Conservation (phyloP, 2,113 vertebrate species). For the Rutilus rutilus region DNA sequence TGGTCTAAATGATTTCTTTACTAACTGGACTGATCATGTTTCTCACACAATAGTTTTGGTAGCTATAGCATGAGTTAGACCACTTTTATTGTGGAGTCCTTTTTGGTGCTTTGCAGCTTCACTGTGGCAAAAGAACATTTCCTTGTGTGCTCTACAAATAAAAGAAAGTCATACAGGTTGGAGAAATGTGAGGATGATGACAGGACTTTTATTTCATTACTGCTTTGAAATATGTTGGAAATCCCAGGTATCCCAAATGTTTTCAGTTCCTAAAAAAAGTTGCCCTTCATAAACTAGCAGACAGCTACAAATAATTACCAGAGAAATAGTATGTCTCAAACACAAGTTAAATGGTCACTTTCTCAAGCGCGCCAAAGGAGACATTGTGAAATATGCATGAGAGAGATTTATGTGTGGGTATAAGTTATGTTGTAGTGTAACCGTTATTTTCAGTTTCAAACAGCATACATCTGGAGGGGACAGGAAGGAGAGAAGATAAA, state of each 20-base stretch:
- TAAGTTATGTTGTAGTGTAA: slow-evolving; percentile 17
- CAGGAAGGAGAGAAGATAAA: slow-evolving; percentile 18
- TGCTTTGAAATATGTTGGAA: neutral
- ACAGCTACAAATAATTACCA: neutral
- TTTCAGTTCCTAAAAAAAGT: neutral
- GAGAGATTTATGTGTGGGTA: slow-evolving; percentile 29
- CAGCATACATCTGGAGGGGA: neutral
- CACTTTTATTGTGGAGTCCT: too few species aligned
- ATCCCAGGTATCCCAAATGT: neutral
- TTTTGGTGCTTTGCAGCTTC: neutral
- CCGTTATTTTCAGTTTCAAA: slow-evolving; percentile 48
- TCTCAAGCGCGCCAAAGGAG: neutral
- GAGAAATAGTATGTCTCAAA: neutral
- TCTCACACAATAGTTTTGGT: too few species aligned
- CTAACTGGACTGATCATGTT: neutral
- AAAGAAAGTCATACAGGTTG: neutral
- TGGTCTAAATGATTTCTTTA: neutral
- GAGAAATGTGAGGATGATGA: too few species aligned
- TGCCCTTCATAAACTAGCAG: neutral
- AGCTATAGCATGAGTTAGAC: too few species aligned
- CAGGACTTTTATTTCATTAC: neutral
- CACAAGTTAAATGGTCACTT: neutral
- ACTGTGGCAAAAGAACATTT: neutral
- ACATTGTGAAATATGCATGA: slow-evolving; percentile 18
- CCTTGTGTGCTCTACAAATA: neutral